Evolutionary conservation across 2,797 vertebrate genomes (phyloP).

Genomic region (Percopsis omiscomaycus): DNA sequence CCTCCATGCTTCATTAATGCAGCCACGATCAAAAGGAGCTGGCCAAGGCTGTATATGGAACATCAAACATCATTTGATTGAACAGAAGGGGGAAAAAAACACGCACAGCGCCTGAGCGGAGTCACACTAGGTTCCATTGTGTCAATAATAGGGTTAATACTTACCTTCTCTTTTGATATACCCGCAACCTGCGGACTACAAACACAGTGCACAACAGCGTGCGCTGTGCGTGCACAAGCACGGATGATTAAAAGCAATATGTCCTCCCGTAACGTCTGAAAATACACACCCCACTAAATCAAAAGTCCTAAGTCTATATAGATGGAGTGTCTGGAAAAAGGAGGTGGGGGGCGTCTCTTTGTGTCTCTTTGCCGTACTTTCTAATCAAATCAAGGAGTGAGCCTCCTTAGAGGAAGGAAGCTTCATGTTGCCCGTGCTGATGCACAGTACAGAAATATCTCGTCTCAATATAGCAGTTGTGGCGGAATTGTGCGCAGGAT

Average conservation of each 20-base stretch:
- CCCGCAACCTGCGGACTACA: constrained; percentile 34
- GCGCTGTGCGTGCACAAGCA: constrained; percentile 31
- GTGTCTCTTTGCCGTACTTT: constrained; percentile 52
- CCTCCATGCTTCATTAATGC: constrained; percentile 48
- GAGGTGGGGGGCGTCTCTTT: constrained; percentile 57
- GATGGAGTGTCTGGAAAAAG: constrained; percentile 57
- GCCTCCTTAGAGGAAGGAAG: constrained; percentile 40
- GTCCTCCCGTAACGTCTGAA: constrained; percentile 43
- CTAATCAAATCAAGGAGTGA: constrained; percentile 55
- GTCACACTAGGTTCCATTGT: constrained; percentile 37
- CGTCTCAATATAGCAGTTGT: constrained; percentile 28
- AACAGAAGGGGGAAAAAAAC: constrained; percentile 27
- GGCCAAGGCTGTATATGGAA: constrained; percentile 41
- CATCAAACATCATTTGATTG: constrained; percentile 53
- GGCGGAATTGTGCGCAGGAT: constrained; percentile 22
- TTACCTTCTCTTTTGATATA: constrained; percentile 42
- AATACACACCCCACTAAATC: constrained; percentile 64
- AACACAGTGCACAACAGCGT: constrained; percentile 22
- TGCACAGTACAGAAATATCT: constrained; percentile 32
- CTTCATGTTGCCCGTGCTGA: constrained; percentile 42
- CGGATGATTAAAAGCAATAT: constrained; percentile 60
- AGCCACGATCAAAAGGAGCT: constrained; percentile 58
- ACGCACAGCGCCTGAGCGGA: constrained; percentile 30
- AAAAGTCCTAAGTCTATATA: constrained; percentile 50
- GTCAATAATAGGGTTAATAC: constrained; percentile 62